A percentile compares a stretch with the other conserved stretches of the same genome.
phyloP scores from a whole-genome alignment of 2,888 invertebrate species.

The Eupeodes luniger region DNA sequence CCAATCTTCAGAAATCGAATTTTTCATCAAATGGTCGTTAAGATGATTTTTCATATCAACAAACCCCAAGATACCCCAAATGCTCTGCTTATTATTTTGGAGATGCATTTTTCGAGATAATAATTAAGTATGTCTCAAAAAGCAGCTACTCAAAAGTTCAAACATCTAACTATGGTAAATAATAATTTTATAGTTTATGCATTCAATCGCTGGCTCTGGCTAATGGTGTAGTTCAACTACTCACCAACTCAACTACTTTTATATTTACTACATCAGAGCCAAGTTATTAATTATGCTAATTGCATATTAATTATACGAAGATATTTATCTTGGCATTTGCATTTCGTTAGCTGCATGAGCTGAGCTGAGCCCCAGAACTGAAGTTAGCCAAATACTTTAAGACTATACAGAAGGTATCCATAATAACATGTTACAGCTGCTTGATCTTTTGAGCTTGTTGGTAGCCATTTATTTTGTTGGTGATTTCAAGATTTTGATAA shows the following conservation, averaged over 20 bases:
- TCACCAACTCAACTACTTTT: slow-evolving; percentile 15
- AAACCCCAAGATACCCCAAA: not conserved
- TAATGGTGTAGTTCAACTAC: slow-evolving; percentile 7
- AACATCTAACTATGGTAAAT: slow-evolving; percentile 44
- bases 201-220: not conserved
- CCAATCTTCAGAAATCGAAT: not conserved
- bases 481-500: slow-evolving; percentile 53
- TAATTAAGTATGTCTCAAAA: slow-evolving; percentile 28
- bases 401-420: not conserved
- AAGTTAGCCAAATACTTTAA: slow-evolving; percentile 52
- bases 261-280: not conserved
- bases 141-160: slow-evolving; percentile 47
- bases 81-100: not conserved
- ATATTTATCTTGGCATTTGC: slow-evolving; percentile 69
- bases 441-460: slow-evolving; percentile 60
- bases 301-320: slow-evolving; percentile 71
- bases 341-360: slow-evolving; percentile 42
- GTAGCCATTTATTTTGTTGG: slow-evolving; percentile 20
- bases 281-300: slow-evolving; percentile 71
- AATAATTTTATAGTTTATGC: slow-evolving; percentile 40
- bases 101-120: not conserved
- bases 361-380: slow-evolving; percentile 3
- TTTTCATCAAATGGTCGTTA: not conserved
- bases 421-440: slow-evolving; percentile 70
- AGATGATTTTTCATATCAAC: slow-evolving; percentile 14